Conservation (phyloP, 2,888 invertebrate species). For the Papilio demoleus region DNA sequence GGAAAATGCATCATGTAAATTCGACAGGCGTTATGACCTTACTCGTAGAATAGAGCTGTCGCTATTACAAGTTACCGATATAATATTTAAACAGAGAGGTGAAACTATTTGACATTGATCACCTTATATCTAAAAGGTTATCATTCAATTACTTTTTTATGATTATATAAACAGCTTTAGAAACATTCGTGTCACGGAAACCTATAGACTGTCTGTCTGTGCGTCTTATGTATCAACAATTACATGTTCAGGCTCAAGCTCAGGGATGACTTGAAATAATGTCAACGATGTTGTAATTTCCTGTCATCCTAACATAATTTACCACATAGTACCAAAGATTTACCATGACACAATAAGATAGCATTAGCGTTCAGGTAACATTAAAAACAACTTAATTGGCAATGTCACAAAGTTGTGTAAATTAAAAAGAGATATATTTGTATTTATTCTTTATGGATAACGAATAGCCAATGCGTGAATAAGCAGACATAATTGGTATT, state of each 20-base stretch:
- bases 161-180: constrained; percentile 11
- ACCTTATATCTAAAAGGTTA: constrained; percentile 11
- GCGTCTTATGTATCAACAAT: not conserved
- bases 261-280: too few species aligned
- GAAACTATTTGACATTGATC: constrained; percentile 23
- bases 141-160: constrained; percentile 20
- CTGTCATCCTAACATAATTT: too few species aligned
- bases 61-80: constrained; percentile 14
- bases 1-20: too few species aligned
- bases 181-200: not conserved
- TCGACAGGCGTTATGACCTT: too few species aligned
- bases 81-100: constrained; percentile 5
- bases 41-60: constrained; percentile 9
- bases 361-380: too few species aligned
- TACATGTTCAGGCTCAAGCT: constrained; percentile 3
- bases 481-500: constrained; percentile 6
- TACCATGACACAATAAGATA: too few species aligned
- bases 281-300: too few species aligned
- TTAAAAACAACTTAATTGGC: not conserved
- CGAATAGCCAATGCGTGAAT: not conserved
- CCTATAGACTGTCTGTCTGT: not conserved
- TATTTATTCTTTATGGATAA: not conserved
- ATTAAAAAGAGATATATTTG: not conserved
- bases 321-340: too few species aligned
- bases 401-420: not conserved